phyloP scores from a whole-genome alignment of 2,888 invertebrate species.

The Brachycybe producta region DNA sequence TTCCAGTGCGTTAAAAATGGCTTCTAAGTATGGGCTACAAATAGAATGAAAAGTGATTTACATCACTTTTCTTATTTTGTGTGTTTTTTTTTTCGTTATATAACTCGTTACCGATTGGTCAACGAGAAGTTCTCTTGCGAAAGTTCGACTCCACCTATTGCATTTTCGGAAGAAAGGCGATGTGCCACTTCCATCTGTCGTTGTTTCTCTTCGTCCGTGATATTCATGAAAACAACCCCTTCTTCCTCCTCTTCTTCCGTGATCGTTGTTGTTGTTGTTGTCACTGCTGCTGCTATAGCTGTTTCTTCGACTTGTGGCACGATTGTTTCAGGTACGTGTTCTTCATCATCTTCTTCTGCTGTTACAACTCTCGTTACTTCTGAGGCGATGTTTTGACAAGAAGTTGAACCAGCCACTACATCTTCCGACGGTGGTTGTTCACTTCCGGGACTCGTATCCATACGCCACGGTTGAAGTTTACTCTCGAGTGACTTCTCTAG shows the following conservation, averaged over 20 bases:
- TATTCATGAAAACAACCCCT: constrained; percentile 48
- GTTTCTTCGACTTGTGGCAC: background rate
- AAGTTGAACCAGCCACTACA: no score
- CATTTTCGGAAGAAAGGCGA: background rate
- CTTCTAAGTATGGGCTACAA: constrained; percentile 68
- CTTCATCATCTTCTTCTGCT: background rate
- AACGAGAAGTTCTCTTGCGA: constrained; percentile 30
- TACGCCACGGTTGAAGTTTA: constrained; percentile 10
- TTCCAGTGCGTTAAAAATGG: constrained; percentile 71
- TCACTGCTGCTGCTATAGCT: constrained; percentile 11
- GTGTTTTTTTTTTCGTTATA: constrained; percentile 1
- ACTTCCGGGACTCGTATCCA: no score
- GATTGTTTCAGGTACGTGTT: background rate
- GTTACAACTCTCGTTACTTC: no score
- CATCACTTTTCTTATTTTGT: background rate
- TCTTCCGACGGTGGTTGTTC: no score
- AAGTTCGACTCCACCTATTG: constrained; percentile 24
- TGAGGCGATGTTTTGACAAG: no score
- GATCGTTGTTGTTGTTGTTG: background rate
- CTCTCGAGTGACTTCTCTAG: constrained; percentile 61
- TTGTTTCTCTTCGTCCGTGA: constrained; percentile 89
- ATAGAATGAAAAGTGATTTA: constrained; percentile 9
- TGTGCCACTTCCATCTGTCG: constrained; percentile 36
- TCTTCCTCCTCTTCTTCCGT: constrained; percentile 9
- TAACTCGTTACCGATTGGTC: constrained; percentile 31